These are phyloP conservation scores for Ceyx margarethae DNA, from an alignment of 2,113 vertebrate species.

Conservation along the genomic window DNA sequence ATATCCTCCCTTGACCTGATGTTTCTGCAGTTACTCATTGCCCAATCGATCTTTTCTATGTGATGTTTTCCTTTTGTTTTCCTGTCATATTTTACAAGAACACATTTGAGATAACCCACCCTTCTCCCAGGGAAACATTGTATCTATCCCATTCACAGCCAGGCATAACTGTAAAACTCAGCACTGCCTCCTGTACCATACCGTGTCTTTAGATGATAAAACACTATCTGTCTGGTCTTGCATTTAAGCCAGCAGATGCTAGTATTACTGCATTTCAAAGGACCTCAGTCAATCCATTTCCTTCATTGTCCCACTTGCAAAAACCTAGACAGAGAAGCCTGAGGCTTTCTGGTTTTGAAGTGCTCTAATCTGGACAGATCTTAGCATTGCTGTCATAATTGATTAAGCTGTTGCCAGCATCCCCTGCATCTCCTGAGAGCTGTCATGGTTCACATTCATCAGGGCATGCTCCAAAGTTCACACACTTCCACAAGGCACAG, in stretches of 20 bases:
- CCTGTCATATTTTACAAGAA: not conserved
- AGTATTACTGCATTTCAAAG: slow-evolving; percentile 38
- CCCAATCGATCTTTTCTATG: not conserved
- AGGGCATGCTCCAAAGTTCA: slow-evolving; percentile 59
- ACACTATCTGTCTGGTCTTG: not conserved
- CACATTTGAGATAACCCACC: not conserved
- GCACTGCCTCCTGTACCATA: not conserved
- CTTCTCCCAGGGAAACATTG: not conserved
- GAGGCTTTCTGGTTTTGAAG: slow-evolving; percentile 65
- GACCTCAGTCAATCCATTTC: slow-evolving; percentile 20
- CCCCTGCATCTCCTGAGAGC: slow-evolving; percentile 56
- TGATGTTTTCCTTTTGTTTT: slow-evolving; percentile 19
- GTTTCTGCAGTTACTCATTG: slow-evolving; percentile 11
- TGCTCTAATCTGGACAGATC: slow-evolving; percentile 65
- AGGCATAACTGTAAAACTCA: slow-evolving; percentile 6
- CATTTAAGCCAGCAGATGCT: slow-evolving; percentile 51
- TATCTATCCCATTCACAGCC: not conserved
- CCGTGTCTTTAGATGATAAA: not conserved
- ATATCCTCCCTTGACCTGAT: not conserved
- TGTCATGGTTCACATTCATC: slow-evolving; percentile 66
- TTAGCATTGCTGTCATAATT: slow-evolving; percentile 68
- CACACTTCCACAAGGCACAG: slow-evolving; percentile 62
- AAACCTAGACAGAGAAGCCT: slow-evolving; percentile 49
- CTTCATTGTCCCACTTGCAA: slow-evolving; percentile 37
- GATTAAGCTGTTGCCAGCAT: slow-evolving; percentile 63